Percentiles rank a stretch among this genome's conserved stretches.
Evolutionary conservation across 1,140 invertebrate genomes (phyloP).

Genomic region (Dysdera silvatica): DNA sequence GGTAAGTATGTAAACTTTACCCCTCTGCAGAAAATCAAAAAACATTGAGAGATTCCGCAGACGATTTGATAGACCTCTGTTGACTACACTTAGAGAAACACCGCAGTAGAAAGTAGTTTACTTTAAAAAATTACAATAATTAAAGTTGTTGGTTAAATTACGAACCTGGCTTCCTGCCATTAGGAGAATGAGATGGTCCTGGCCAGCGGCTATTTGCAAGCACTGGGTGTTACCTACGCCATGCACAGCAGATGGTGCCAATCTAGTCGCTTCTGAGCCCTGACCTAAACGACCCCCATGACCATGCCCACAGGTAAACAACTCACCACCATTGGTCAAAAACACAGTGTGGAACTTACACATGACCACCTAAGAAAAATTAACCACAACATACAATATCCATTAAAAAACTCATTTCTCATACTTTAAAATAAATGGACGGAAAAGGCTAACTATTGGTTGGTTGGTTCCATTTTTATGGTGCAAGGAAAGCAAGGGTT

Average conservation of each 20-base stretch:
- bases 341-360: slow-evolving; percentile 66
- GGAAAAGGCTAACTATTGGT: no score
- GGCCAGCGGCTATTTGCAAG: slow-evolving; percentile 43
- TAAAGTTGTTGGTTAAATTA: background rate
- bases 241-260: slow-evolving; percentile 51
- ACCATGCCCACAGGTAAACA: slow-evolving; percentile 65
- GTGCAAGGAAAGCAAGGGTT: no score
- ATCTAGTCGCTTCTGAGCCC: slow-evolving; percentile 50
- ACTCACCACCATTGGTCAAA: slow-evolving; percentile 50
- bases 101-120: no score
- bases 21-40: no score
- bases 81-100: no score
- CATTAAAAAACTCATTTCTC: no score
- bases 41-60: no score
- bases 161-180: slow-evolving; percentile 50
- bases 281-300: slow-evolving; percentile 57
- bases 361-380: slow-evolving; percentile 52
- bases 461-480: no score
- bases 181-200: slow-evolving; percentile 60
- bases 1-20: no score
- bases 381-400: no score
- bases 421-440: no score
- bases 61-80: no score
- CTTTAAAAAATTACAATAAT: background rate
- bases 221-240: slow-evolving; percentile 38